Base-by-base conservation (phyloP, 2,797 vertebrate genomes). In the Platalea minor region DNA sequence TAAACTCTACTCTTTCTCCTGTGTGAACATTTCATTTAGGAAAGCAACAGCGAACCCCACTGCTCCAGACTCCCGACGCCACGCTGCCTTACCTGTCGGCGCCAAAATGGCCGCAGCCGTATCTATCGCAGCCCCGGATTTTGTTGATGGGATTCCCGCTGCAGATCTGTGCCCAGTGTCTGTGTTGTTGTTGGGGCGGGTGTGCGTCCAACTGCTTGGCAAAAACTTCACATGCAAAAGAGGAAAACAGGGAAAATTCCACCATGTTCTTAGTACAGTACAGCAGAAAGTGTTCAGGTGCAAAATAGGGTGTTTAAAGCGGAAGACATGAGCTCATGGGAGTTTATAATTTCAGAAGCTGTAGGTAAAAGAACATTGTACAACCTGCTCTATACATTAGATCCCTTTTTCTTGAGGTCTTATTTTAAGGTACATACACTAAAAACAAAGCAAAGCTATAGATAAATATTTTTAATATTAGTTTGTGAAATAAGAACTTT, bases 101-200 rank as follows among this genome's bases (percentile, higher is more conserved):
- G 0, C 95, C 92, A 11, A 95, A 98, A 1, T 26, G 31, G 5
- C 98, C 98, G 5, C 98, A 98, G 88, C 98, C 98, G 0, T 97
- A 97, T 56, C 35, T 68, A 17, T 98, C 98, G 3, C 97, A 98
- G 14, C 85, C 97, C 26, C 98, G 96, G 94, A 98, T 96, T 16
- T 8, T 89, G 35, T 98, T 98, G 73, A 23, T 86, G 87, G 97
- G 95, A n/a, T 96, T 98, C 67, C 98, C 96, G 0, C 96, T 95
- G 91, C 98, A 98, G 35, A 98, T 74, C 26, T 25, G 89, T 2
- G 93, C 97, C 98, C 98, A 98, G 39, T 95, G 95, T 3, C 1
- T n/a, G 91, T 70, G 97, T 35, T 92, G 96, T 0, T 96, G 95
- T 3, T 97, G 96, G 35, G 95, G 91, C 0, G 94, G 96, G 87